Evolutionary conservation across 2,797 vertebrate genomes (phyloP).

Genomic region (Falco concolor): DNA sequence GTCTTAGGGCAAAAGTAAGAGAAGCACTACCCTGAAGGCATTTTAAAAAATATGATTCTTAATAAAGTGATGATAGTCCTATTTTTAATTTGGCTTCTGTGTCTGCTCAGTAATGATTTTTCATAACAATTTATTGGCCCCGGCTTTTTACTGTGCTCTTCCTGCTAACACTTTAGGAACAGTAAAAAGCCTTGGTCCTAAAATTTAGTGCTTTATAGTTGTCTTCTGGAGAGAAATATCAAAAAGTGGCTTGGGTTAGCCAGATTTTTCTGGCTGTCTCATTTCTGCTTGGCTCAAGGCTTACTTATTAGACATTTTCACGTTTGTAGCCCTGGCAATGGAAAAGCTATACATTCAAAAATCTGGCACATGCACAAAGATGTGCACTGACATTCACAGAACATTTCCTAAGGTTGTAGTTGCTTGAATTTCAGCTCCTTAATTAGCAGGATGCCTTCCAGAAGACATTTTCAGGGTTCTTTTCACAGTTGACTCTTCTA

Average conservation of each 20-base stretch:
- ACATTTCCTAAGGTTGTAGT: constrained; percentile 24
- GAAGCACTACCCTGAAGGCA: neutral
- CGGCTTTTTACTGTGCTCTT: neutral
- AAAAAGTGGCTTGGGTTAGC: neutral
- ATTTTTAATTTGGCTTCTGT: constrained; percentile 59
- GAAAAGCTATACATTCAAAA: constrained; percentile 14
- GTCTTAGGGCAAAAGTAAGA: neutral
- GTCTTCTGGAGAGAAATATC: constrained; percentile 26
- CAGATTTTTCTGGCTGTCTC: constrained; percentile 37
- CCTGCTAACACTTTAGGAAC: constrained; percentile 1
- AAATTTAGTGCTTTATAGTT: constrained; percentile 23
- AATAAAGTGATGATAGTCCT: constrained; percentile 40
- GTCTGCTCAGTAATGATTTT: constrained; percentile 25
- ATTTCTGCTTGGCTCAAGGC: constrained; percentile 40
- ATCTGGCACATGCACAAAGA: constrained; percentile 28
- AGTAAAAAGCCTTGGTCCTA: constrained; percentile 1
- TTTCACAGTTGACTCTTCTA: neutral
- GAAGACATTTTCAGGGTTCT: constrained; percentile 7
- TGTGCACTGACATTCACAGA: neutral
- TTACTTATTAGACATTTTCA: constrained; percentile 42
- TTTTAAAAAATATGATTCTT: constrained; percentile 16
- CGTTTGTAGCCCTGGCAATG: neutral
- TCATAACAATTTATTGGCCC: constrained; percentile 23
- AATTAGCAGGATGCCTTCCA: constrained; percentile 22
- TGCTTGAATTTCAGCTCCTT: constrained; percentile 25